phyloP scores from a whole-genome alignment of 2,797 vertebrate species.

The Neopelma chrysocephalum region DNA sequence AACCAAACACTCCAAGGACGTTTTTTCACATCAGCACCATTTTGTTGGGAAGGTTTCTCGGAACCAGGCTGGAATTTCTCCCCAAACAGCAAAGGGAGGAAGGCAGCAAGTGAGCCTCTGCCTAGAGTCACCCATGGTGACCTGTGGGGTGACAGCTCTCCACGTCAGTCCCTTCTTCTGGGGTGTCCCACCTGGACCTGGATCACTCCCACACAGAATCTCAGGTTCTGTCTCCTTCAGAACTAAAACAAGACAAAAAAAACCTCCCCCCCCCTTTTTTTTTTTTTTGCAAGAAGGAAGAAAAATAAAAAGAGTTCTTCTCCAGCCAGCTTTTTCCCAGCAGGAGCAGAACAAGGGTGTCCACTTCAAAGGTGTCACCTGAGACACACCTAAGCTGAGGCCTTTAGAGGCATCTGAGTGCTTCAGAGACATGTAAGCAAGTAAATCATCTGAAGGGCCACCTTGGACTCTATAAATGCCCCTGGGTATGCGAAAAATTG shows the following conservation, averaged over 20 bases:
- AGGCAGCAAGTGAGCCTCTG: not conserved
- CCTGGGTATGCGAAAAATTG: slow-evolving; percentile 39
- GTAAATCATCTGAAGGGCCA: not conserved
- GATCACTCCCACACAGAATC: not conserved
- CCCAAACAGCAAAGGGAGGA: not conserved
- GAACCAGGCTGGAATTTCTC: not conserved
- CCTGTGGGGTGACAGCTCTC: not conserved
- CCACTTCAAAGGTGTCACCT: slow-evolving; percentile 24
- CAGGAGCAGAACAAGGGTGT: not conserved
- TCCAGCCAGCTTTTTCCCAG: not conserved
- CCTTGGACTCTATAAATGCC: not conserved
- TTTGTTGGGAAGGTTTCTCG: not conserved
- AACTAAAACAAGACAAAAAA: not conserved
- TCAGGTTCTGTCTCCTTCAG: not conserved
- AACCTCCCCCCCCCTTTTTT: not conserved
- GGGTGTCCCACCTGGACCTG: not conserved
- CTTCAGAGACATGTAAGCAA: not conserved
- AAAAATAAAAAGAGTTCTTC: not conserved
- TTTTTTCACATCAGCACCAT: not conserved
- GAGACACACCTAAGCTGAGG: not conserved
- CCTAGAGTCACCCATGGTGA: not conserved
- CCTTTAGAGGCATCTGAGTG: not conserved
- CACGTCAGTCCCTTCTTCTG: not conserved
- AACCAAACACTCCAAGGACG: not conserved
- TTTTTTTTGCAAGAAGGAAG: fast-evolving